Evolutionary conservation across 37 sponge, comb jelly and placozoan species (phyloP).

Genomic region (Chondrilla cf. caribensis): DNA sequence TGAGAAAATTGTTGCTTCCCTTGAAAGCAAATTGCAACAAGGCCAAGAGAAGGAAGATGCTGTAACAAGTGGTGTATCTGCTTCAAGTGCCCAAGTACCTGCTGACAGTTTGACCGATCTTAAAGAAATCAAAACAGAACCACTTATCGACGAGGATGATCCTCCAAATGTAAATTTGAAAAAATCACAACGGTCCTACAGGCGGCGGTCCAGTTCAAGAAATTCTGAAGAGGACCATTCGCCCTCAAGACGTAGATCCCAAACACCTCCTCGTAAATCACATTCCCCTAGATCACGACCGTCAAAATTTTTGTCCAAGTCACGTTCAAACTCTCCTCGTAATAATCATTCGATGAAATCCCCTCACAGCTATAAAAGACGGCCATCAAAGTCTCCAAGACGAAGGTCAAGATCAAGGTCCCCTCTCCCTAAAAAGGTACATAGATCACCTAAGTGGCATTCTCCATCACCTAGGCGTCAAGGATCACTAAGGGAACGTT

Average conservation of each 20-base stretch:
- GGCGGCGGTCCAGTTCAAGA: not conserved
- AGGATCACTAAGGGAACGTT: not conserved
- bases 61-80: not conserved
- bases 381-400: not conserved
- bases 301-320: no score
- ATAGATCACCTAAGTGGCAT: not conserved
- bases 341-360: not conserved
- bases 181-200: no score
- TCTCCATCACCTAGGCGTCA: not conserved
- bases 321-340: not conserved
- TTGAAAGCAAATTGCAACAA: not conserved
- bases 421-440: not conserved
- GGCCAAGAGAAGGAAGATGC: not conserved
- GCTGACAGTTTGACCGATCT: no score
- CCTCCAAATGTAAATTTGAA: no score
- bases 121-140: no score
- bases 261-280: not conserved
- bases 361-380: no score
- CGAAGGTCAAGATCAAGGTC: not conserved
- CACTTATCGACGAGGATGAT: not conserved
- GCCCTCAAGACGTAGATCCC: not conserved
- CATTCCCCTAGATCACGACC: not conserved
- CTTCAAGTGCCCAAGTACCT: not conserved
- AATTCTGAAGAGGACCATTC: not conserved
- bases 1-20: conserved; percentile 3